A percentile compares a stretch with the other conserved stretches of the same genome.
These are phyloP conservation scores for Lacerta viridis DNA, from an alignment of 2,797 vertebrate species.

Conservation along the genomic window DNA sequence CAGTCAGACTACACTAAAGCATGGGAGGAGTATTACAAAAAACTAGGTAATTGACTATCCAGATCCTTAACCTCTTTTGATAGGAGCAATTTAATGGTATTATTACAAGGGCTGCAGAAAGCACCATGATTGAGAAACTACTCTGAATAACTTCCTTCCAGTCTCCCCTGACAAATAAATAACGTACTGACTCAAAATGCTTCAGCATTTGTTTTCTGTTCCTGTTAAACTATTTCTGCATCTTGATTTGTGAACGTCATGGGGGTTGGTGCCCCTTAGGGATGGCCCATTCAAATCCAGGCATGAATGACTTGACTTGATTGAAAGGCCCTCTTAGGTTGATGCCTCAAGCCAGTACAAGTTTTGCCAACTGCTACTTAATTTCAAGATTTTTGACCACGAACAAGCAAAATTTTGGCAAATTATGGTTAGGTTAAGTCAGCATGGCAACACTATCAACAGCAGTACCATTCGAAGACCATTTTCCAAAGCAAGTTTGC, in stretches of 20 bases:
- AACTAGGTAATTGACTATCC: constrained; percentile 83
- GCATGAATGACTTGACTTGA: too few species aligned
- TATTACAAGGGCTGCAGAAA: background rate
- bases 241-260: background rate
- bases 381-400: too few species aligned
- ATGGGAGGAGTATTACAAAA: constrained; percentile 96
- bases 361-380: background rate
- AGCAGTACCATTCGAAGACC: background rate
- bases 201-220: background rate
- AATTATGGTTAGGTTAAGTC: background rate
- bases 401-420: background rate
- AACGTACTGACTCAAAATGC: background rate
- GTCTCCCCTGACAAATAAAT: background rate
- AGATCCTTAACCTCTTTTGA: background rate
- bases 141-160: too few species aligned
- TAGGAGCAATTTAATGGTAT: background rate
- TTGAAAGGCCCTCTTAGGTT: background rate
- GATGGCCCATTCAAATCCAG: background rate
- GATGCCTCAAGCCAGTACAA: background rate
- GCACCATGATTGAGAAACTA: background rate
- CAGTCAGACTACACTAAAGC: constrained; percentile 95
- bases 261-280: background rate
- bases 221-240: background rate
- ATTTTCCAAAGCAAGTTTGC: background rate
- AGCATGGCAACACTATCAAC: too few species aligned